These are phyloP conservation scores for Eretmocerus hayati DNA, from an alignment of 2,888 invertebrate species.

Conservation along the genomic window DNA sequence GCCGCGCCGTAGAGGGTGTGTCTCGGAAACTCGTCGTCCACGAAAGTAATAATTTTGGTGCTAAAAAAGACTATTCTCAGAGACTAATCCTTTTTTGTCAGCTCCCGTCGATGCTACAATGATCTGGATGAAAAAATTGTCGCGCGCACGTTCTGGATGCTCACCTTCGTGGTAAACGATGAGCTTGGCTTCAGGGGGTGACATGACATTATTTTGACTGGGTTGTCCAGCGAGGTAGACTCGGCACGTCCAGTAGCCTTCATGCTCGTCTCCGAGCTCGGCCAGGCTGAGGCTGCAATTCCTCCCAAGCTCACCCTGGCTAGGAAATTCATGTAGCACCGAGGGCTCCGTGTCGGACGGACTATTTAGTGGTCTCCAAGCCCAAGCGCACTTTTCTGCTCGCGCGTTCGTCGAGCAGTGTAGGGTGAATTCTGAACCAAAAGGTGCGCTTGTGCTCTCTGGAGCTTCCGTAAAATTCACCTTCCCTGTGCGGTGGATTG, in stretches of 20 bases:
- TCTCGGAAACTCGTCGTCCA: too few relatives aligned
- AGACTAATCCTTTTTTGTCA: too few relatives aligned
- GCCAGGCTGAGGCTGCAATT: slow-evolving; percentile 38
- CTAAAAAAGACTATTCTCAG: too few relatives aligned
- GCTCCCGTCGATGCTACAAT: too few relatives aligned
- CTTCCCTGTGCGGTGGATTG: slow-evolving; percentile 35
- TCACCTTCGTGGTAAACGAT: slow-evolving; percentile 41
- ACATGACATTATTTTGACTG: slow-evolving; percentile 30
- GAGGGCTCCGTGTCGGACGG: slow-evolving; percentile 30
- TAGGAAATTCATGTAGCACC: slow-evolving; percentile 36
- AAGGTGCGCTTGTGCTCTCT: slow-evolving; percentile 33
- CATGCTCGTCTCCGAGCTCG: slow-evolving; percentile 32
- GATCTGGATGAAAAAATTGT: too few relatives aligned
- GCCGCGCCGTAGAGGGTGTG: too few relatives aligned
- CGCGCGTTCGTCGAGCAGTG: slow-evolving; percentile 39
- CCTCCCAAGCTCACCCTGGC: slow-evolving; percentile 37
- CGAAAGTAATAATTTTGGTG: too few relatives aligned
- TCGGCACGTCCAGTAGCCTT: slow-evolving; percentile 41
- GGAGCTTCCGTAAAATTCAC: slow-evolving; percentile 38
- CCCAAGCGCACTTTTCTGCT: slow-evolving; percentile 41
- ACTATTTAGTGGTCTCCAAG: slow-evolving; percentile 33
- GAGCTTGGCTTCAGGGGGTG: slow-evolving; percentile 34
- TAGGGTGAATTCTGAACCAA: slow-evolving; percentile 34
- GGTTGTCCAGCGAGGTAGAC: slow-evolving; percentile 35
- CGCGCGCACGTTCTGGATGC: too few relatives aligned